Evolutionary conservation across 2,888 invertebrate genomes (phyloP), one percentile per base, ranked within the genome.

Genomic region (Cantharis nigra): DNA sequence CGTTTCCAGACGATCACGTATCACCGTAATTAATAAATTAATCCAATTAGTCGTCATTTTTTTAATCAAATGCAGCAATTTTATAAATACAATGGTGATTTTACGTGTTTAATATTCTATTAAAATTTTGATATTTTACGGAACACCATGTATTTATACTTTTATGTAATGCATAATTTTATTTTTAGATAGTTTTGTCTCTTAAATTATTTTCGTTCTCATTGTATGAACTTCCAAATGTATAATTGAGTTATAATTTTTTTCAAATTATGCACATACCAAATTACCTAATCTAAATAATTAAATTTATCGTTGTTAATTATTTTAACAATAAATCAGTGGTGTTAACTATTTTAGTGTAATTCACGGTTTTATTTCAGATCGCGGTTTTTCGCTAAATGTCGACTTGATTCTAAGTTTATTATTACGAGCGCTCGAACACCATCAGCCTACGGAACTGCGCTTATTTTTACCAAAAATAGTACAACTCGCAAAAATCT

Each of bases 321-420:
- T n/a, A 49, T 49, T 49, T n/a, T 49, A 49, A 49, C 49, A 49
- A n/a, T 49, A 49, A 49, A 49, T 49, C 49, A n/a, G 49, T 49
- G 49, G n/a, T 9, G n/a, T 49, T n/a, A 49, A 49, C 10, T 65
- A 20, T 20, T 65, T 65, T 18, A 18, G 20, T 65, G 11, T 20
- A 65, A 65, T 18, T 18, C 18, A 65, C 13, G 7, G 13, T 26
- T 63, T 75, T 69, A 70, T 75, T 72, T 72, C 69, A 72, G 75
- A 80, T 81, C 81, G 81, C 76, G 79, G 67, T 71, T 74, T 78
- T 76, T 80, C 81, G 81, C 67, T 28, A 72, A 70, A 62, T 70
- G 62, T 79, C 78, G 80, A 75, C 79, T 72, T 75, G 75, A 80
- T 80, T 80, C 80, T 75, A 71, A 78, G 72, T 74, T 67, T 71